phyloP scores from a whole-genome alignment of 2,797 vertebrate species.

The Bovichtus variegatus region DNA sequence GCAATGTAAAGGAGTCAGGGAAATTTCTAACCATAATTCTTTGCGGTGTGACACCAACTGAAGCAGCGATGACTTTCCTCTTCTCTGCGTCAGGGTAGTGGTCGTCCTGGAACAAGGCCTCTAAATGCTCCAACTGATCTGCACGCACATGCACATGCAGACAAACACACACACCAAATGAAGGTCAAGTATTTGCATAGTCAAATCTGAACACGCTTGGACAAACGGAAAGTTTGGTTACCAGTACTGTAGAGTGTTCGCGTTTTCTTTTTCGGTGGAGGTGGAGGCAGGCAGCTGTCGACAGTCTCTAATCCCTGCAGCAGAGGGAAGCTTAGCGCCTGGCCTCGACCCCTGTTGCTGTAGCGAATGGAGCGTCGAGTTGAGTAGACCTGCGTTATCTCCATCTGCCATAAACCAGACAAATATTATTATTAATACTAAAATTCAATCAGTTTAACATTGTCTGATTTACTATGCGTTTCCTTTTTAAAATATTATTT shows the following conservation, averaged over 20 bases:
- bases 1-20: neutral
- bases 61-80: slow-evolving; percentile 90
- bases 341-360: slow-evolving; percentile 67
- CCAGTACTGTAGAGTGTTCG: slow-evolving; percentile 93
- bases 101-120: slow-evolving; percentile 92
- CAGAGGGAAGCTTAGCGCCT: slow-evolving; percentile 58
- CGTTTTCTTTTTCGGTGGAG: slow-evolving; percentile 90
- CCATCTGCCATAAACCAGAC: slow-evolving; percentile 73
- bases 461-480: neutral
- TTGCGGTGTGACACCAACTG: slow-evolving; percentile 94
- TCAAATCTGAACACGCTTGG: slow-evolving; percentile 8
- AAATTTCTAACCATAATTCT: slow-evolving; percentile 90
- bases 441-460: neutral
- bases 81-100: slow-evolving; percentile 95
- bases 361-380: slow-evolving; percentile 83
- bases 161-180: neutral
- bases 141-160: slow-evolving; percentile 4
- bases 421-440: slow-evolving; percentile 1
- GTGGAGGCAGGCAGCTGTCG: slow-evolving; percentile 64
- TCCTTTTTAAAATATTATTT: neutral
- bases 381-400: slow-evolving; percentile 80
- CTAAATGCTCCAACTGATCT: slow-evolving; percentile 93
- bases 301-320: slow-evolving; percentile 55
- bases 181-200: slow-evolving; percentile 20
- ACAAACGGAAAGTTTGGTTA: slow-evolving; percentile 62